phyloP scores from a whole-genome alignment of 2,888 invertebrate genomes.

The Diaphora mendica region DNA sequence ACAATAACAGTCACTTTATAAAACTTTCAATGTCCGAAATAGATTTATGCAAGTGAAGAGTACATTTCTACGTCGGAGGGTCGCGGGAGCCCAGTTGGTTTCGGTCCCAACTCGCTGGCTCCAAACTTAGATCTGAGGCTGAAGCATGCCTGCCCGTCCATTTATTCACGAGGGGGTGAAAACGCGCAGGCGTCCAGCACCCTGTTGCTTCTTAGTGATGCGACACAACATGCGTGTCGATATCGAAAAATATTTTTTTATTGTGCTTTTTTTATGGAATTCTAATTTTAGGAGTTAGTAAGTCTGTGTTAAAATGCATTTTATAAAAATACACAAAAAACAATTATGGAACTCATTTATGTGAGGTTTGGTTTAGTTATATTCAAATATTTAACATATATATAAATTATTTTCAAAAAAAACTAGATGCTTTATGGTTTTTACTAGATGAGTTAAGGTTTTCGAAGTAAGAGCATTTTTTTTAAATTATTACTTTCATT shows the following conservation, averaged over 20 bases:
- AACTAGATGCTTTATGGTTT: not conserved
- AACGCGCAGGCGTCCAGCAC: constrained; percentile 85
- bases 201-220: constrained; percentile 83
- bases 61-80: constrained; percentile 65
- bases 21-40: constrained; percentile 51
- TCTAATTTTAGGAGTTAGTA: not conserved
- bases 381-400: not conserved
- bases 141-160: constrained; percentile 63
- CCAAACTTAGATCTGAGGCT: constrained; percentile 73
- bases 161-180: constrained; percentile 74
- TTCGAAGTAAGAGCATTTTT: not conserved
- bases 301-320: not conserved
- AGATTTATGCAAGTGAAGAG: constrained; percentile 55
- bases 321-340: not conserved
- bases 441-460: not conserved
- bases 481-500: no score
- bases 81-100: constrained; percentile 51
- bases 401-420: not conserved
- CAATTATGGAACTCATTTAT: not conserved
- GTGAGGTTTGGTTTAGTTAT: not conserved
- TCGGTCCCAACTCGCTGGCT: constrained; percentile 64
- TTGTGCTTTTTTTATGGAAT: not conserved
- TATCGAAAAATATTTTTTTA: constrained; percentile 56
- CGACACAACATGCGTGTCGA: constrained; percentile 21
- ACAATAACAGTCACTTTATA: constrained; percentile 58